Evolutionary conservation across 2,113 vertebrate genomes (phyloP).

Genomic region (Macrotis lagotis): DNA sequence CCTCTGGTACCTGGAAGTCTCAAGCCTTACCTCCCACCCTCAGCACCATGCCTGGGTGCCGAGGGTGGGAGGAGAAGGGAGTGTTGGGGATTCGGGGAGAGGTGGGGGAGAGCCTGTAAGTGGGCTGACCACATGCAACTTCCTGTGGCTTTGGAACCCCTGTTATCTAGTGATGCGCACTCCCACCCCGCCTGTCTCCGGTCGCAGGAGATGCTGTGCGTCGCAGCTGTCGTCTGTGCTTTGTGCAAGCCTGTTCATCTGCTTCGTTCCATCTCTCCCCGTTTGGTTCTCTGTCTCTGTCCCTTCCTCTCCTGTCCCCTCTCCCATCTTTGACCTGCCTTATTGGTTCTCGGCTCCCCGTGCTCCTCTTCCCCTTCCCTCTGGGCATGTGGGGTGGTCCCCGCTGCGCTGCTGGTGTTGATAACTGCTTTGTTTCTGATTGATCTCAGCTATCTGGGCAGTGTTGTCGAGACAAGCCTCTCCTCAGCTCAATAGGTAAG

Average conservation of each 20-base stretch:
- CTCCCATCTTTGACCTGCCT: conserved; percentile 76
- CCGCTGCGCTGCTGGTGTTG: conserved; percentile 83
- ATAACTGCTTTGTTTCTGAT: conserved; percentile 99
- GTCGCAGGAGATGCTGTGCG: conserved; percentile 59
- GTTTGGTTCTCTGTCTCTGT: conserved; percentile 83
- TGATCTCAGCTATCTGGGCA: conserved; percentile 99
- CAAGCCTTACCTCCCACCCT: conserved; percentile 62
- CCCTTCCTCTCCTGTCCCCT: conserved; percentile 73
- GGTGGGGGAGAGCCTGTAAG: conserved; percentile 18
- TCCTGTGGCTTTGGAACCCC: not conserved
- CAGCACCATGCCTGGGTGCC: conserved; percentile 2
- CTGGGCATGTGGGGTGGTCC: conserved; percentile 82
- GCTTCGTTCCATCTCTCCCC: conserved; percentile 71
- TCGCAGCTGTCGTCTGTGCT: conserved; percentile 77
- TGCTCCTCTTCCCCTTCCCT: conserved; percentile 81
- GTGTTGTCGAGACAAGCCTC: conserved; percentile 99
- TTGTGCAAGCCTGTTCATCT: conserved; percentile 81
- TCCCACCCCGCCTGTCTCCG: conserved; percentile 51
- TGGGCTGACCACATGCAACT: not conserved
- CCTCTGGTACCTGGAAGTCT: conserved; percentile 82
- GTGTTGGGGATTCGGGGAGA: conserved; percentile 26
- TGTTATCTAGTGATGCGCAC: not conserved
- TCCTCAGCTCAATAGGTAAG: conserved; percentile 99
- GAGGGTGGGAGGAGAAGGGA: conserved; percentile 10
- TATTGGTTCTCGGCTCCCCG: conserved; percentile 81